These are phyloP conservation scores for Drosophila affinis DNA, from an alignment of 2,888 invertebrate species.

Conservation along the genomic window DNA sequence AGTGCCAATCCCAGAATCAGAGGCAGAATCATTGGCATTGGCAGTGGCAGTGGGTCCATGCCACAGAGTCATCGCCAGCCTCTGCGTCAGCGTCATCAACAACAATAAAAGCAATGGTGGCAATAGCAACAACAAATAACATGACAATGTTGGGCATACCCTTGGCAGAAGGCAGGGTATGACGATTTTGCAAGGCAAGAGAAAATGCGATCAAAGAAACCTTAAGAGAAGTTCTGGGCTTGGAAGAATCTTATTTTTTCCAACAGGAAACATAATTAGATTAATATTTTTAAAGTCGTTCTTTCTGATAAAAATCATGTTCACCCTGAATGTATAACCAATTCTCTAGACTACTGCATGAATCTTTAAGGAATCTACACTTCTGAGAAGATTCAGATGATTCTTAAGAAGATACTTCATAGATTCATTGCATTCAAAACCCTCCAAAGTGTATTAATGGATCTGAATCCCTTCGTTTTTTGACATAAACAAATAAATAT, in stretches of 20 bases:
- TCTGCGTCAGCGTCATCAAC: conserved; percentile 52
- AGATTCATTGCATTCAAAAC: background rate
- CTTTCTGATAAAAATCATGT: background rate
- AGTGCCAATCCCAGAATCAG: conserved; percentile 18
- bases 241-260: background rate
- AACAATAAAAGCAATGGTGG: conserved; percentile 53
- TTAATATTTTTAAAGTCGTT: background rate
- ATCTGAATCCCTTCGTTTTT: background rate
- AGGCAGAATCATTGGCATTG: background rate
- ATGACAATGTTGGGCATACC: conserved; percentile 38
- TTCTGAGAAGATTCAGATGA: background rate
- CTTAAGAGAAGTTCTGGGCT: accelerated
- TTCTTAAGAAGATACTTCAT: background rate
- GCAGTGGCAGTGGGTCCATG: background rate
- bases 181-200: background rate
- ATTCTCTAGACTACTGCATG: too few species aligned
- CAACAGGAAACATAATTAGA: background rate
- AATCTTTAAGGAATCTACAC: background rate
- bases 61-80: conserved; percentile 17
- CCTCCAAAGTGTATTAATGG: too few species aligned
- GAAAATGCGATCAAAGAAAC: accelerated
- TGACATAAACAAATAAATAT: background rate
- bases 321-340: background rate
- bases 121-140: conserved; percentile 53
- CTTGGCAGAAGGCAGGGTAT: background rate